phyloP scores from a whole-genome alignment of 2,797 vertebrate genomes.

The Furcifer pardalis region DNA sequence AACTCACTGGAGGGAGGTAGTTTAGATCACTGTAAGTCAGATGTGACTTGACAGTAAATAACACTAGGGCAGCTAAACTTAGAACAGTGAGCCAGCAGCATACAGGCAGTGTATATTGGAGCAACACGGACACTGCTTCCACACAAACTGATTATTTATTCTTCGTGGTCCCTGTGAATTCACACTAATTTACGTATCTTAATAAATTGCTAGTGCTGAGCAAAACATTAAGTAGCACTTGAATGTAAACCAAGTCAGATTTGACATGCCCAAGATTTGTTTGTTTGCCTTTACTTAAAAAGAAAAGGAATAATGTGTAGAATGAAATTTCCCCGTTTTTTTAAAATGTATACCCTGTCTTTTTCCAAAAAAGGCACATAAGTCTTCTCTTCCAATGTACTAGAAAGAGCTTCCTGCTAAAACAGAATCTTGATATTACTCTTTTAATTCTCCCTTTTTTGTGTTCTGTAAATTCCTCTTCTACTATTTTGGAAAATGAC shows the following conservation, averaged over 20 bases:
- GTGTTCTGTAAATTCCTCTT: background rate
- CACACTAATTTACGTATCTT: no score
- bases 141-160: no score
- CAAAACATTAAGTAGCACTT: background rate
- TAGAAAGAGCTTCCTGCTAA: background rate
- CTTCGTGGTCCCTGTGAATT: no score
- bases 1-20: no score
- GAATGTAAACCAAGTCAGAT: background rate
- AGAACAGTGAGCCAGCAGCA: background rate
- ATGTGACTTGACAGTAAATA: no score
- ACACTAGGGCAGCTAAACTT: no score
- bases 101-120: no score
- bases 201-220: background rate
- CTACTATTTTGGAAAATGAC: no score
- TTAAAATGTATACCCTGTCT: background rate
- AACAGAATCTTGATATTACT: background rate
- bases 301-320: background rate
- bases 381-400: background rate
- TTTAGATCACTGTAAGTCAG: no score
- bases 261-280: background rate
- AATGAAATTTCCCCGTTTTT: background rate
- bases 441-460: background rate
- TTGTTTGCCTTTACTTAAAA: background rate
- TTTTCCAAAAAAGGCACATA: background rate
- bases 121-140: no score